phyloP scores from a whole-genome alignment of 2,888 invertebrate species.

The Leucozona laternaria region DNA sequence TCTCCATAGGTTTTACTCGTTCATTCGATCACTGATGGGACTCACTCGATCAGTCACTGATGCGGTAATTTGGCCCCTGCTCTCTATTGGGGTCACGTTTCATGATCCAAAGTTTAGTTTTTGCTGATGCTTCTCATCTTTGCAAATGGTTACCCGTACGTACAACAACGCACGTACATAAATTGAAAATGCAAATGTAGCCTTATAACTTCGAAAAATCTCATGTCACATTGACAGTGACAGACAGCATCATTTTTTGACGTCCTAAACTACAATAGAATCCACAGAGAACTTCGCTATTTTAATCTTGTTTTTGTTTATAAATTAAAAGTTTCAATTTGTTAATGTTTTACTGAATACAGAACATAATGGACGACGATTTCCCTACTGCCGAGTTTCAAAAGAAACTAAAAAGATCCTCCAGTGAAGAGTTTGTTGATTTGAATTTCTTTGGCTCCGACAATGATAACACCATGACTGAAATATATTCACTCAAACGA shows the following conservation, averaged over 20 bases:
- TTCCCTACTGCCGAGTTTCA: slow-evolving; percentile 62
- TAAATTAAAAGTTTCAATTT: not conserved
- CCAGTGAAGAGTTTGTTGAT: slow-evolving; percentile 69
- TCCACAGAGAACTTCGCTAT: not conserved
- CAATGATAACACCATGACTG: slow-evolving; percentile 56
- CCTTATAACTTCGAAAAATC: not conserved
- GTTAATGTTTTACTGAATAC: not conserved
- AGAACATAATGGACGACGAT: slow-evolving; percentile 63
- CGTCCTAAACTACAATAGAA: not conserved
- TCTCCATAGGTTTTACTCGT: too few relatives aligned
- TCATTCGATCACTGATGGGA: too few relatives aligned
- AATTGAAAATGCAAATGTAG: too few relatives aligned
- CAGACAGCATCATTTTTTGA: not conserved
- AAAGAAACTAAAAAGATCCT: slow-evolving; percentile 59
- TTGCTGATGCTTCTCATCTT: too few relatives aligned
- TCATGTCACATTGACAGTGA: not conserved
- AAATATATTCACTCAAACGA: slow-evolving; percentile 54
- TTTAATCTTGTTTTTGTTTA: not conserved
- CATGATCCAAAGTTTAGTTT: too few relatives aligned
- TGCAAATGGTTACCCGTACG: too few relatives aligned
- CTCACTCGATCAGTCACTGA: too few relatives aligned
- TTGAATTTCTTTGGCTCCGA: slow-evolving; percentile 64
- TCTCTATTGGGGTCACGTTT: too few relatives aligned
- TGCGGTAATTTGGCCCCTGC: too few relatives aligned
- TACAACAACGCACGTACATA: too few relatives aligned